Evolutionary conservation across 2,797 vertebrate species (phyloP).

Genomic region (Babyrousa celebensis): DNA sequence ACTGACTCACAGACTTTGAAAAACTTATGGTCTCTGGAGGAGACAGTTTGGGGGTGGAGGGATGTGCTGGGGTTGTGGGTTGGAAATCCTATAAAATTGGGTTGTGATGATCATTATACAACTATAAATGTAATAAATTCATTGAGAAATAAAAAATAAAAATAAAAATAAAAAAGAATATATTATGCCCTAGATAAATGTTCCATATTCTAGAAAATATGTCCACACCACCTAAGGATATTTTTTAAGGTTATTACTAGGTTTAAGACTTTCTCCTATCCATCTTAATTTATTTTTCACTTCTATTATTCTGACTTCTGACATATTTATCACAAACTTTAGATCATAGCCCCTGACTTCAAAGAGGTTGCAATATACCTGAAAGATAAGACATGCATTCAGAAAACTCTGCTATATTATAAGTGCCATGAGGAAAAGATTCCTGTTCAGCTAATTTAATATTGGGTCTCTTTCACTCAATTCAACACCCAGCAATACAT

Average conservation of each 20-base stretch:
- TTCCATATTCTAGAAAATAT: slow-evolving; percentile 18
- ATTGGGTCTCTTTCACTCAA: neutral
- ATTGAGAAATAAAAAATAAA: no score
- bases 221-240: neutral
- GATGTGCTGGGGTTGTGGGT: no score
- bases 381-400: neutral
- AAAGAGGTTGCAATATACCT: neutral
- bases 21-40: no score
- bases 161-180: neutral
- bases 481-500: neutral
- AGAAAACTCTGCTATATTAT: neutral
- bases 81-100: no score
- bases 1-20: no score
- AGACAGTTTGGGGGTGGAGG: no score
- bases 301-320: slow-evolving; percentile 26
- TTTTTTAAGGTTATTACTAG: neutral
- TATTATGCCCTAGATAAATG: neutral
- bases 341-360: neutral
- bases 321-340: neutral
- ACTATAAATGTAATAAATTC: no score
- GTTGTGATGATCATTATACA: no score
- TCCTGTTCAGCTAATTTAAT: neutral
- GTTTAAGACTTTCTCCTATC: neutral
- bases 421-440: neutral
- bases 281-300: neutral